These are phyloP conservation scores for Rattus rattus DNA, from an alignment of 2,113 vertebrate genomes.

Conservation along the genomic window DNA sequence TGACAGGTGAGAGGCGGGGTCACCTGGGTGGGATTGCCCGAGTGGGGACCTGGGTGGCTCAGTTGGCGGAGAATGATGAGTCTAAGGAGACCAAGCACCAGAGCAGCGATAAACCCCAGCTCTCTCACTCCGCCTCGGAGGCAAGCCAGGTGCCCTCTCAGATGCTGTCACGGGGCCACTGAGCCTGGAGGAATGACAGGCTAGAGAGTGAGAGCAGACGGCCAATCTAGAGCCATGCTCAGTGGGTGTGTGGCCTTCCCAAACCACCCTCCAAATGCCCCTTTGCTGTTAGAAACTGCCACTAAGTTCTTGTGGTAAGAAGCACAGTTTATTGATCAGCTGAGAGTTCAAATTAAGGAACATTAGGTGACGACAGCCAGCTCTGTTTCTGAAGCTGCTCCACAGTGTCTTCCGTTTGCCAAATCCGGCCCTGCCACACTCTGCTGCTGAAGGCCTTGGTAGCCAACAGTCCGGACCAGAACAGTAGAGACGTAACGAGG, in stretches of 20 bases:
- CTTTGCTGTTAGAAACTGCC: not conserved
- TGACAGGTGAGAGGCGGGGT: not conserved
- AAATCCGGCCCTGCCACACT: not conserved
- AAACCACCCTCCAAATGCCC: not conserved
- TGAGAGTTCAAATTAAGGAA: constrained; percentile 47
- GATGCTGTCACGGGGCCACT: not conserved
- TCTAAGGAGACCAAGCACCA: not conserved
- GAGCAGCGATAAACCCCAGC: not conserved
- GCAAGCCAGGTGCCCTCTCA: not conserved
- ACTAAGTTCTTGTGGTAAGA: constrained; percentile 47
- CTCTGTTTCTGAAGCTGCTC: not conserved
- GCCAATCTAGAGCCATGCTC: not conserved
- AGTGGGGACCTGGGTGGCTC: not conserved
- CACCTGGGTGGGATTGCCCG: not conserved
- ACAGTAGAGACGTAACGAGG: not conserved
- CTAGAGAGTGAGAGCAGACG: too few relatives aligned
- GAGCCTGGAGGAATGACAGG: not conserved
- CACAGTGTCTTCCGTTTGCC: not conserved
- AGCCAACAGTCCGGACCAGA: not conserved
- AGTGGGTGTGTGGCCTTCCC: not conserved
- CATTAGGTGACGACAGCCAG: not conserved
- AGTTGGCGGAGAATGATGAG: not conserved
- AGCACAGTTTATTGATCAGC: constrained; percentile 9
- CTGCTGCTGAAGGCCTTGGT: not conserved
- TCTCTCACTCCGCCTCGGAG: not conserved